Evolutionary conservation across 2,888 invertebrate genomes (phyloP).

Genomic region (Epistrophe eligans): DNA sequence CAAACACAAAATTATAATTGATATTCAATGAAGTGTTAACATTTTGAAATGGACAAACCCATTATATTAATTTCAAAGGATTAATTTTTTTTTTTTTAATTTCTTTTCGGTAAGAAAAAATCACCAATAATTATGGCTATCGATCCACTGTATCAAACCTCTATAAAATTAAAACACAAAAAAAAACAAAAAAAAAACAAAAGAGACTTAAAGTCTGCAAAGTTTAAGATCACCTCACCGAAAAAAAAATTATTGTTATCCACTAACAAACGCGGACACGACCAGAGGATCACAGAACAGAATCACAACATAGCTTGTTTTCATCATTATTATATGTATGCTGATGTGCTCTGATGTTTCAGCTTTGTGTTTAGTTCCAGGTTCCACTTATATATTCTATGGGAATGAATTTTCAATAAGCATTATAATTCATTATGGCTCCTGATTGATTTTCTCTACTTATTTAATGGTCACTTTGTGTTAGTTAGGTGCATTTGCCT

Average conservation of each 20-base stretch:
- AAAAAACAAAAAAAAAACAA: constrained; percentile 11
- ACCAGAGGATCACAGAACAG: constrained; percentile 26
- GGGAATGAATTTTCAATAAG: constrained; percentile 69
- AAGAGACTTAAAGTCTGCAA: constrained; percentile 62
- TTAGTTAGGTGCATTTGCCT: constrained; percentile 37
- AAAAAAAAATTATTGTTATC: constrained; percentile 4
- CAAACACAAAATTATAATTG: no score
- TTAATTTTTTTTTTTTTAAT: no score
- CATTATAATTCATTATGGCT: constrained; percentile 72
- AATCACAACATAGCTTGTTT: constrained; percentile 43
- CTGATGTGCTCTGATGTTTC: neutral
- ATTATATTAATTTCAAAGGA: no score
- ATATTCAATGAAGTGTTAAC: no score
- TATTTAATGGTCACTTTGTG: constrained; percentile 71
- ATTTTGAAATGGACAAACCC: no score
- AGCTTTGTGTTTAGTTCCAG: constrained; percentile 35
- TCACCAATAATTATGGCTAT: neutral
- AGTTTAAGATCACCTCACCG: constrained; percentile 45
- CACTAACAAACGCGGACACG: constrained; percentile 23
- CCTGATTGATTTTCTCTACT: constrained; percentile 69
- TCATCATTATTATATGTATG: constrained; percentile 25
- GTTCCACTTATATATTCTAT: constrained; percentile 35
- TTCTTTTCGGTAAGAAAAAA: no score
- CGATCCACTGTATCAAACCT: constrained; percentile 23
- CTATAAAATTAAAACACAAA: constrained; percentile 1